Evolutionary conservation across 2,113 vertebrate genomes (phyloP).

Genomic region (Glareola pratincola): DNA sequence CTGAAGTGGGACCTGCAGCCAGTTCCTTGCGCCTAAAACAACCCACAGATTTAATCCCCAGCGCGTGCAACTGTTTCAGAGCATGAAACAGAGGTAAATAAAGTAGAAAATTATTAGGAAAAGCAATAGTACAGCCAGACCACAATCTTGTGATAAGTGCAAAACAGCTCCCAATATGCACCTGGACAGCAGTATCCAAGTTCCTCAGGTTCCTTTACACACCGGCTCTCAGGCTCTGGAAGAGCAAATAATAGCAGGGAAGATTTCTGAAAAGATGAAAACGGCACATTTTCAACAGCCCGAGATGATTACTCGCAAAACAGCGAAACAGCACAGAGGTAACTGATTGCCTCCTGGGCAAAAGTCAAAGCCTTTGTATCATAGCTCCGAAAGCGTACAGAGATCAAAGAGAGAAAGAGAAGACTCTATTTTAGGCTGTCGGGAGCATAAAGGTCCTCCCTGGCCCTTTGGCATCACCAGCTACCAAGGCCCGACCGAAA

Average conservation of each 20-base stretch:
- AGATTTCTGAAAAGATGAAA: slow-evolving; percentile 14
- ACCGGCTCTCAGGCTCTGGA: background rate
- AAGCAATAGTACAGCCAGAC: background rate
- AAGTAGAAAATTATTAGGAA: background rate
- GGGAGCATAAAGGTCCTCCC: background rate
- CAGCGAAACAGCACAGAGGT: slow-evolving; percentile 19
- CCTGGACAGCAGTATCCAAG: background rate
- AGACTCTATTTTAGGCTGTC: slow-evolving; percentile 10
- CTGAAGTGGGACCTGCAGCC: background rate
- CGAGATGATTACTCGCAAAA: slow-evolving; percentile 30
- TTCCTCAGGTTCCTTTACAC: background rate
- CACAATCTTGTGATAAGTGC: background rate
- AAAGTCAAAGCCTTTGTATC: slow-evolving; percentile 21
- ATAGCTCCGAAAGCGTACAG: background rate
- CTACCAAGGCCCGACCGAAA: background rate
- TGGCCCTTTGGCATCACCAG: background rate
- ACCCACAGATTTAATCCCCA: background rate
- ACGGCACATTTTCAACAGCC: slow-evolving; percentile 19
- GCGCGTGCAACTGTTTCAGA: background rate
- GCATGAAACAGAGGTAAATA: background rate
- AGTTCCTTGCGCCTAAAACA: background rate
- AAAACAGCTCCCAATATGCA: background rate
- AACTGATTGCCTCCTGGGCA: slow-evolving; percentile 35
- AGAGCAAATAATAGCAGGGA: slow-evolving; percentile 41
- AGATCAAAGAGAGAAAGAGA: slow-evolving; percentile 20